Base-by-base conservation (phyloP, 2,797 vertebrate species). In the Manis pentadactyla region DNA sequence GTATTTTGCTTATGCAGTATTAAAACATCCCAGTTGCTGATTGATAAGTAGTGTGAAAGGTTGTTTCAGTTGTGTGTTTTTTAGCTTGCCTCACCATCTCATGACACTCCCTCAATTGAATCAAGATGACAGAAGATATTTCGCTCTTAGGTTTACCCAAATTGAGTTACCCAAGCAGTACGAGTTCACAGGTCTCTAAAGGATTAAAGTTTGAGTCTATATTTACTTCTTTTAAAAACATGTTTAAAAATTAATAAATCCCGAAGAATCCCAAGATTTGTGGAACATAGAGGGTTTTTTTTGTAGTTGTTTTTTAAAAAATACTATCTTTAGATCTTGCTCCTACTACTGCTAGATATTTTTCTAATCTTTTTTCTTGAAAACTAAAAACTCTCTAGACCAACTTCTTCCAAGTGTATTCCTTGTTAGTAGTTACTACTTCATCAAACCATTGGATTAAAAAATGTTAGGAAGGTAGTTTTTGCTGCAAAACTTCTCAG, bases 231-330 rank as follows among this genome's bases (percentile, higher is more conserved):
- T 73, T 61, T 42, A 81, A 64, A 74, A 71, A 73, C 31, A 55
- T n/a, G 31, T 74, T 81, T 55, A 15, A 87, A 91, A 74, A 55
- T 90, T 61, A 57, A n/a, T 93, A 73, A 92, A 73, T 92, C 31
- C 37, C 8, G 7, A 84, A 73, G 27, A 84, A 25, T 49, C 29
- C 34, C 59, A 29, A 21, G 63, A 10, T 51, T 79, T 81, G 49
- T 79, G 25, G 29, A 79, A n/a, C 31, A 53, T 9, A 39, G 8
- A 75, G 51, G 9, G 69, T 34, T 64, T 81, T 51, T 66, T 42
- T 82, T 46, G 18, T 46, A 39, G 14, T 49, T 57, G 15, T 31
- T 74, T 29, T 77, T 89, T 73, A n/a, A 29, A 74, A 61, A 79
- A 46, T 53, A 73, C 19, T 89, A 39, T 23, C 31, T 55, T 39